A percentile compares a stretch with the other conserved stretches of the same genome.
Evolutionary conservation across 2,797 vertebrate species (phyloP).

Genomic region (Sebastes baramenuke): DNA sequence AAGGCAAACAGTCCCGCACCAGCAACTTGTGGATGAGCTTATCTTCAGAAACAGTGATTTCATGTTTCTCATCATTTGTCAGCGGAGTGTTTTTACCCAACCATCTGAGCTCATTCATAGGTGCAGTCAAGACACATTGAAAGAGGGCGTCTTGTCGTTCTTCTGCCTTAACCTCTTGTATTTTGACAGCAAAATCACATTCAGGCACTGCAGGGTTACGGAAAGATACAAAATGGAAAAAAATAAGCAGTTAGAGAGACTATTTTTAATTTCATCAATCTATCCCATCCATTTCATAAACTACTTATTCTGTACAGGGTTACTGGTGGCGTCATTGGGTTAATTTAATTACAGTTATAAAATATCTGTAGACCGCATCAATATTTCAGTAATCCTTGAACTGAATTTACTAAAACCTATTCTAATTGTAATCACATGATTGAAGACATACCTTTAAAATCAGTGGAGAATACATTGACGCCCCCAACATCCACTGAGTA

Average conservation of each 20-base stretch:
- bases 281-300: background rate
- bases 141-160: conserved; percentile 85
- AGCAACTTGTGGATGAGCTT: conserved; percentile 88
- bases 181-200: conserved; percentile 83
- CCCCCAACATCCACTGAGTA: conserved; percentile 91
- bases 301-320: background rate
- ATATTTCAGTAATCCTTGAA: background rate
- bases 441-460: conserved; percentile 82
- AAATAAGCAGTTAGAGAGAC: background rate
- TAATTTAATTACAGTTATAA: background rate
- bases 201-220: conserved; percentile 67
- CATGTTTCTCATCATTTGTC: conserved; percentile 75
- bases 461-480: conserved; percentile 88
- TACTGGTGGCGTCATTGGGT: background rate
- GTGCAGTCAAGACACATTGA: conserved; percentile 82
- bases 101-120: conserved; percentile 83
- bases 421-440: background rate
- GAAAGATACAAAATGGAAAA: conserved; percentile 14
- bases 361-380: background rate
- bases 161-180: conserved; percentile 81
- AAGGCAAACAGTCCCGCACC: conserved; percentile 77
- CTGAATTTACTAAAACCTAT: background rate
- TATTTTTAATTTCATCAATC: background rate
- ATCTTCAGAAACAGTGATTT: conserved; percentile 84
- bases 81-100: conserved; percentile 79